Conservation (phyloP, 2,797 vertebrate genomes). For the Squalus acanthias region DNA sequence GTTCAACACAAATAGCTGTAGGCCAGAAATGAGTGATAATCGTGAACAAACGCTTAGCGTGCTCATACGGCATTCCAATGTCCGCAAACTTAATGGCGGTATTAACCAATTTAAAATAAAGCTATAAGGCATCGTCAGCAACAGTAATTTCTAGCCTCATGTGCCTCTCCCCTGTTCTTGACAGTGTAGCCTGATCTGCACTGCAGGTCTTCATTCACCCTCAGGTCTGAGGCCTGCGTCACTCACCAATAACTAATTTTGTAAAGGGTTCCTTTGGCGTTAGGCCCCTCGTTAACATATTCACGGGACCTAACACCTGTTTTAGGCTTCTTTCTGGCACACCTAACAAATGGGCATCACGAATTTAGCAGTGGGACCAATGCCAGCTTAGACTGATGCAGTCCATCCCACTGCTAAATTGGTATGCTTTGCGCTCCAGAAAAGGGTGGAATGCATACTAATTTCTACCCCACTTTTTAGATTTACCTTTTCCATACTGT, state of each 20-base stretch:
- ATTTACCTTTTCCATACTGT: no score
- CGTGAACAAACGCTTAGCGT: background rate
- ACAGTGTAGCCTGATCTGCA: background rate
- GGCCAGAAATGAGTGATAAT: background rate
- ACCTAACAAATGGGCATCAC: background rate
- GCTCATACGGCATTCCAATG: background rate
- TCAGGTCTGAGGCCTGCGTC: no score
- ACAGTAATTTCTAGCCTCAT: no score
- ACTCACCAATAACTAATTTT: background rate
- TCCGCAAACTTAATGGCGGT: background rate
- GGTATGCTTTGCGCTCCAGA: no score
- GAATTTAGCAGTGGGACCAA: background rate
- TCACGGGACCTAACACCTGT: background rate
- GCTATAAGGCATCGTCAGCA: background rate
- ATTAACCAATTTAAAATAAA: background rate
- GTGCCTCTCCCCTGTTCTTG: no score
- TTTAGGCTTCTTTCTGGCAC: background rate
- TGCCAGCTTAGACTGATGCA: background rate
- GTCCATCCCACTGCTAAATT: background rate
- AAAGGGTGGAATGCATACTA: no score
- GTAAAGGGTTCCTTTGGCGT: background rate
- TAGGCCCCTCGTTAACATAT: background rate
- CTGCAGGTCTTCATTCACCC: background rate
- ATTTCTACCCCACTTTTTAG: no score
- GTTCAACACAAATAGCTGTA: background rate